Base-by-base conservation (phyloP, 1,140 invertebrate species). In the Mactra quadrangularis region DNA sequence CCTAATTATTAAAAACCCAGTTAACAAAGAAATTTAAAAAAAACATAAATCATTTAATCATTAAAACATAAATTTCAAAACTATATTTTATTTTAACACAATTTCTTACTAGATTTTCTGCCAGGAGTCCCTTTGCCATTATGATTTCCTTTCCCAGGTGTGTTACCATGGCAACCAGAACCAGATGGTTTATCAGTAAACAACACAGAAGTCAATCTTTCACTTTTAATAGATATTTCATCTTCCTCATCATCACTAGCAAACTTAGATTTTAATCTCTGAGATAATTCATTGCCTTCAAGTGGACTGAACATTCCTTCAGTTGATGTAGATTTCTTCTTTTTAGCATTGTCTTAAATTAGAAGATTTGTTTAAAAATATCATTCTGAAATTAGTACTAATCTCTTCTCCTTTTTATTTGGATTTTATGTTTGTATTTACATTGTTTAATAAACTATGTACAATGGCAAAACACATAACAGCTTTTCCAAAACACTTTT, bases 221-320 rank as follows among this genome's bases (percentile, higher is more conserved):
- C 64, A 57, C 41, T 59, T 31, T 71, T 81, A 25, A 71, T 13
- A 25, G 31, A 55, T 9, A 83, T 22, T 50, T 70, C 35, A 57
- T 57, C 17, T 22, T 66, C 60, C 15, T 75, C 81, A 0, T 68
- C 60, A 50, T 83, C 82, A 29, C 55, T 47, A 33, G 64, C 60
- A 25, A n/a, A 22, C 27, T 57, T 75, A 0, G 17, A 45, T 47
- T 60, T 75, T 22, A 76, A 45, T 50, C 38, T 33, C 19, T 59
- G 41, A 47, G 31, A 52, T 41, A 47, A 19, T 71, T 74, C 45
- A 52, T 33, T 13, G 4, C 57, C 68, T 19, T 52, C 25, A 17
- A 82, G 25, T 1, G 70, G 55, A 45, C 38, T 74, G 25, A 74
- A 82, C 60, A 82, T 59, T 57, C 81, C 79, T 79, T 55, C 47